Evolutionary conservation across 2,113 vertebrate genomes (phyloP).

Genomic region (Rhabdomys dilectus): DNA sequence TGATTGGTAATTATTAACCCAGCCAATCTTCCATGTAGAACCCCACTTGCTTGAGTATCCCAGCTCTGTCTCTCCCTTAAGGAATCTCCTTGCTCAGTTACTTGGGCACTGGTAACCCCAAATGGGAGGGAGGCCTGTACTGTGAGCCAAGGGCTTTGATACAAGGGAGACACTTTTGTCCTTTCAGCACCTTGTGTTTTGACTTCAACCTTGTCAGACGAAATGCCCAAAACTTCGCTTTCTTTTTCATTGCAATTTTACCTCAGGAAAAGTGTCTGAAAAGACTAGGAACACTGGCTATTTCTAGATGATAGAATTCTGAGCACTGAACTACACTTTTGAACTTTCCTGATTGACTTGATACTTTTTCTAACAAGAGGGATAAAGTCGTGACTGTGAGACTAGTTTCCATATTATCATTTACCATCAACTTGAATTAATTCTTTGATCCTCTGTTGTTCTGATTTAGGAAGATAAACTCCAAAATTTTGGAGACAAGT

Average conservation of each 20-base stretch:
- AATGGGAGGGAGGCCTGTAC: background rate
- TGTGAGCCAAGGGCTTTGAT: background rate
- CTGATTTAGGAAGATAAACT: constrained; percentile 67
- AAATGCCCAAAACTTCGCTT: constrained; percentile 8
- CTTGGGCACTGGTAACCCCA: background rate
- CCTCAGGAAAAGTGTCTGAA: background rate
- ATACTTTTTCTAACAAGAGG: background rate
- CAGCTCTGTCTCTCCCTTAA: background rate
- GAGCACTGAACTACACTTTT: background rate
- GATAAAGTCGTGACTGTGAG: background rate
- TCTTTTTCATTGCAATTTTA: background rate
- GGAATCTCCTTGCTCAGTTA: background rate
- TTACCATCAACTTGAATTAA: constrained; percentile 42
- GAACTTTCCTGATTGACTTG: background rate
- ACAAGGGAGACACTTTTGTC: background rate
- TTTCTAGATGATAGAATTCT: constrained; percentile 5
- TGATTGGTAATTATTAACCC: background rate
- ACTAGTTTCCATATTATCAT: constrained; percentile 24
- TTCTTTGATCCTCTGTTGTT: constrained; percentile 62
- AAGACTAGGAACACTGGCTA: constrained; percentile 1
- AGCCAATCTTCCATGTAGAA: background rate
- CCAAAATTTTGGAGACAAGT: constrained; percentile 70
- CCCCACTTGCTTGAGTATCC: background rate
- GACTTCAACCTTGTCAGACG: background rate
- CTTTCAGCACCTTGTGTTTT: background rate